Percentiles rank a stretch among this genome's conserved stretches.
Conservation (phyloP, 2,797 vertebrate species). For the Pygocentrus nattereri region DNA sequence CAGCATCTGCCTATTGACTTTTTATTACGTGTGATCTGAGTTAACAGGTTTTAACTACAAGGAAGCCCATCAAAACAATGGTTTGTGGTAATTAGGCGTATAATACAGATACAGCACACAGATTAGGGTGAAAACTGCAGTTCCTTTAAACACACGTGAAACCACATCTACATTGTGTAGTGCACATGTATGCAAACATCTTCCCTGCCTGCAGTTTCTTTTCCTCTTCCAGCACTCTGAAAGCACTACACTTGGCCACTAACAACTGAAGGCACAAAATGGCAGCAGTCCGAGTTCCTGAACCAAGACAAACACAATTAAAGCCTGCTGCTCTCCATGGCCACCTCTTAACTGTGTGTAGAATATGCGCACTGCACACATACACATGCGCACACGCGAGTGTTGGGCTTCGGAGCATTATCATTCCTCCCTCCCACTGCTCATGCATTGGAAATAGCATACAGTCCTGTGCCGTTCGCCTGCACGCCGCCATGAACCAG, state of each 20-base stretch:
- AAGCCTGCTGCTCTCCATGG: slow-evolving; percentile 37
- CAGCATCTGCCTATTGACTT: background rate
- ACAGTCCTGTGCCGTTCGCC: slow-evolving; percentile 39
- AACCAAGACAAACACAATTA: slow-evolving; percentile 53
- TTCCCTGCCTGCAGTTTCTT: slow-evolving; percentile 29
- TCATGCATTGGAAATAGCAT: slow-evolving; percentile 10
- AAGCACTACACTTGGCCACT: slow-evolving; percentile 31
- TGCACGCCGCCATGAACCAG: slow-evolving; percentile 54
- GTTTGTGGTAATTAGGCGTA: background rate
- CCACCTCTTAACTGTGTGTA: slow-evolving; percentile 27
- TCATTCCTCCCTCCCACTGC: slow-evolving; percentile 49
- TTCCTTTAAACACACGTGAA: slow-evolving; percentile 23
- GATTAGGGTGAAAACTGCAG: background rate
- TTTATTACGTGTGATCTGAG: background rate
- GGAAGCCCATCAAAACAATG: background rate
- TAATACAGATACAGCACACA: background rate
- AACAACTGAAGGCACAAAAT: slow-evolving; percentile 44
- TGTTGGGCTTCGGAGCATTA: slow-evolving; percentile 35
- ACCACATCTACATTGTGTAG: slow-evolving; percentile 23
- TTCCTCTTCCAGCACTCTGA: slow-evolving; percentile 1
- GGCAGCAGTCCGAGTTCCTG: slow-evolving; percentile 53
- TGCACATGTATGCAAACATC: slow-evolving; percentile 31
- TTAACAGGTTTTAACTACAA: background rate
- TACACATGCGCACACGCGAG: slow-evolving; percentile 8
- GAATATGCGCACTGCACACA: slow-evolving; percentile 52